A percentile compares a stretch with the other conserved stretches of the same genome.
These are phyloP conservation scores for Phyllotreta striolata DNA, from an alignment of 2,888 invertebrate genomes.

Conservation along the genomic window DNA sequence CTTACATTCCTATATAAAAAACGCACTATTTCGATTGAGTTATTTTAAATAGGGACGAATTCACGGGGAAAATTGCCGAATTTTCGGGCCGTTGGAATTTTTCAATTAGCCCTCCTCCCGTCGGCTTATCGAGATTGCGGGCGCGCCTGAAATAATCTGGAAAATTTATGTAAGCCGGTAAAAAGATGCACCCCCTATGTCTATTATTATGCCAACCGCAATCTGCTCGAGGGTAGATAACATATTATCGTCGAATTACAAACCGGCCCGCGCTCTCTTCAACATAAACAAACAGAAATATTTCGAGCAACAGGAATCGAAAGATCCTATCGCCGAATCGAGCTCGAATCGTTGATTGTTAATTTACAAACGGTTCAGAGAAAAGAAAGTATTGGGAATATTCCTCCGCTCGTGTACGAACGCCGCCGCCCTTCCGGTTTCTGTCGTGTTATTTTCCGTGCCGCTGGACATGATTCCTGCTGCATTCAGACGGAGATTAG, in stretches of 20 bases:
- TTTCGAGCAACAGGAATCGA: slow-evolving; percentile 35
- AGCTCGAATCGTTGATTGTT: neutral
- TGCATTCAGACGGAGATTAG: slow-evolving; percentile 58
- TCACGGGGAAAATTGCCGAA: no score
- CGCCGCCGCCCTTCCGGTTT: slow-evolving; percentile 9
- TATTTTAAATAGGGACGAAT: no score
- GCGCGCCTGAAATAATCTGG: slow-evolving; percentile 46
- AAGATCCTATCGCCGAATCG: slow-evolving; percentile 28
- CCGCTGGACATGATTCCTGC: slow-evolving; percentile 65
- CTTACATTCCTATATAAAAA: no score
- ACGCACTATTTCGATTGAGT: no score
- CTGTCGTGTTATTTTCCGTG: slow-evolving; percentile 66
- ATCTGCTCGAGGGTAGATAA: slow-evolving; percentile 57
- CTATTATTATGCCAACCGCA: slow-evolving; percentile 55
- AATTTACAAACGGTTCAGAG: neutral
- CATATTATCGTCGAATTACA: slow-evolving; percentile 58
- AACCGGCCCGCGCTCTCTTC: slow-evolving; percentile 49
- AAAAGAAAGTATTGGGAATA: no score
- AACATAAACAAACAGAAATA: slow-evolving; percentile 52
- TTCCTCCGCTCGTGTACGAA: no score
- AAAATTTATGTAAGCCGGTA: slow-evolving; percentile 49
- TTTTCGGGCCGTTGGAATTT: slow-evolving; percentile 34
- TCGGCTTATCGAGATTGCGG: slow-evolving; percentile 33
- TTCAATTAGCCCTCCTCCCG: slow-evolving; percentile 32
- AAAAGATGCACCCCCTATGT: slow-evolving; percentile 49